A percentile compares a stretch with the other conserved stretches of the same genome.
Conservation (phyloP, 2,797 vertebrate genomes). For the Stomatorhinus walkeri region DNA sequence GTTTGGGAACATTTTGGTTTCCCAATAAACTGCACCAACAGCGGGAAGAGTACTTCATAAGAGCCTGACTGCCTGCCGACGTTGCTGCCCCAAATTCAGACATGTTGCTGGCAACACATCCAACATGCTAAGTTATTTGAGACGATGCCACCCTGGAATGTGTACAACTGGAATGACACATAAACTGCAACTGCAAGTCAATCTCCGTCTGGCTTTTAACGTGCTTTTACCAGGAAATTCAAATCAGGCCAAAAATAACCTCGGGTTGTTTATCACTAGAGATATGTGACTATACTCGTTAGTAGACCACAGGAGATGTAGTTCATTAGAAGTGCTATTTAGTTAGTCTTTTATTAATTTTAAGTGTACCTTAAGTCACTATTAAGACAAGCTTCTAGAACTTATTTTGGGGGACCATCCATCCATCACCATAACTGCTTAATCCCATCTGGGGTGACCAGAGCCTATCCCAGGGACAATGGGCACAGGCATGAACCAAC, state of each 20-base stretch:
- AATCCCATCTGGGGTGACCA: background rate
- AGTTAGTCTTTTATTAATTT: background rate
- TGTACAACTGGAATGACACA: background rate
- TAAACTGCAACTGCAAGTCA: background rate
- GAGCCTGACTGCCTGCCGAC: background rate
- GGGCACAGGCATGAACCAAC: too few relatives aligned
- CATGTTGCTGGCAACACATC: background rate
- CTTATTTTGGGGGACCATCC: background rate
- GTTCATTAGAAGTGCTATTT: background rate
- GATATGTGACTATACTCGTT: background rate
- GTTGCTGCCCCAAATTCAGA: background rate
- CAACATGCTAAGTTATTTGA: background rate
- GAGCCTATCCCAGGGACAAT: too few relatives aligned
- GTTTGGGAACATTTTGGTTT: background rate
- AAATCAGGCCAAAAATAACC: background rate
- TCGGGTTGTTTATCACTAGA: background rate
- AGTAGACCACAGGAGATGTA: background rate
- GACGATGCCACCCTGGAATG: background rate
- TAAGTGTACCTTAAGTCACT: background rate
- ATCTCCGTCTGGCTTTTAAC: background rate
- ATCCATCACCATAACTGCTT: background rate
- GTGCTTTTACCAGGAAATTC: background rate
- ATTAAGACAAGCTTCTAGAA: background rate
- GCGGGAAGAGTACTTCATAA: background rate
- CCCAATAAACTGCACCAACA: background rate